Evolutionary conservation across 2,797 vertebrate genomes (phyloP).

Genomic region (Alcedo atthis): DNA sequence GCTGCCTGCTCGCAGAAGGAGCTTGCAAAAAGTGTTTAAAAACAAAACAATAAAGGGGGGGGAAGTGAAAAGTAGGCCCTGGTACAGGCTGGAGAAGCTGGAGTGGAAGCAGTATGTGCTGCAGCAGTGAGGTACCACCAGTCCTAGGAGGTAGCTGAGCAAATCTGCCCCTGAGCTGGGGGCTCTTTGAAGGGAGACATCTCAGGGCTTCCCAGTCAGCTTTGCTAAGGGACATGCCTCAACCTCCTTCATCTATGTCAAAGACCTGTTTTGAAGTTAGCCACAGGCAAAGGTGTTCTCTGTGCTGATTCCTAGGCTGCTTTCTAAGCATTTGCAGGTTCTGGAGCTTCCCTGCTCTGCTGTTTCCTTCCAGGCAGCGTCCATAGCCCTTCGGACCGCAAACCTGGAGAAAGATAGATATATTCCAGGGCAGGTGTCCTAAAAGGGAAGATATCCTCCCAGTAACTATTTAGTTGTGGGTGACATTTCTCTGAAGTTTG

Average conservation of each 20-base stretch:
- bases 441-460: neutral
- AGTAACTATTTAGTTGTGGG: neutral
- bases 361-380: neutral
- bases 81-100: neutral
- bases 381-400: neutral
- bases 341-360: neutral
- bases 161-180: neutral
- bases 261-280: neutral
- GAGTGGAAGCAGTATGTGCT: rapidly evolving
- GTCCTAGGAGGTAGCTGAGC: neutral
- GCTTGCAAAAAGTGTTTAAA: neutral
- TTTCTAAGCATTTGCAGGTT: neutral
- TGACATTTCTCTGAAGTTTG: neutral
- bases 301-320: neutral
- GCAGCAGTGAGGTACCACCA: neutral
- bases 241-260: neutral
- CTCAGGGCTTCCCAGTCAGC: neutral
- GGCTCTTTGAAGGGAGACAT: neutral
- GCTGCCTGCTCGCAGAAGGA: rapidly evolving
- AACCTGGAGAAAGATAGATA: neutral
- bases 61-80: neutral
- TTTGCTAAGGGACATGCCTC: rapidly evolving
- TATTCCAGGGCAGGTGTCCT: neutral
- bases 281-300: neutral
- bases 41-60: too few relatives aligned